Base-by-base conservation (phyloP, 2,113 vertebrate species). In the Chauna torquata region DNA sequence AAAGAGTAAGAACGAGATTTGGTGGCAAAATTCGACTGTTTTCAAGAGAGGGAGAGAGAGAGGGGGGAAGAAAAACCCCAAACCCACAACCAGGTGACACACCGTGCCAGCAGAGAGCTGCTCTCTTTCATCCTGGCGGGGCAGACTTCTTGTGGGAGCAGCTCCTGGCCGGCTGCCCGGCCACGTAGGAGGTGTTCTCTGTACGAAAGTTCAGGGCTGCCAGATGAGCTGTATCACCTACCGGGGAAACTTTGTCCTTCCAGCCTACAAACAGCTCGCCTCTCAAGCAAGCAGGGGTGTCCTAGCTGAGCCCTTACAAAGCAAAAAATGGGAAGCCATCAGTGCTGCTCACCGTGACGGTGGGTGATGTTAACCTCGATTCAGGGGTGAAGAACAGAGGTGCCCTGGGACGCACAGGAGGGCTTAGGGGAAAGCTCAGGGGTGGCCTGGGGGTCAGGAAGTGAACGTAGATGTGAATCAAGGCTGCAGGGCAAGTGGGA, bases 181-280 rank as follows among this genome's bases (percentile, higher is more conserved):
- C 45, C 12, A 95, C 1, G 92, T 97, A 92, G 98, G 97, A 44
- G 97, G 90, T 69, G 94, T 95, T 95, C 90, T 74, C 69, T 47
- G 97, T 75, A 42, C 89, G 16, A 94, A 97, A 94, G 97, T 86
- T 95, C 98, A 97, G 84, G 88, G 94, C 96, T 96, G 93, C 95
- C 64, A 90, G 88, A 64, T 75, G 80, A 96, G 94, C 95, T 15
- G 0, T 90, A 57, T 95, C 96, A 96, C 96, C 97, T 71, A 28
- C 87, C n/a, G 64, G 6, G 59, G 54, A 84, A 94, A 97, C 97
- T 96, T 95, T 96, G 95, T 90, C 95, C 96, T 93, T 76, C 71
- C 94, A 77, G 84, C 34, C 30, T 42, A 7, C 50, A 14, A 77
- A 58, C 62, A 8, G 9, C 87, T 86, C 23, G 2, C 59, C 45